phyloP scores from a whole-genome alignment of 2,113 vertebrate species.

The Cheilinus undulatus region DNA sequence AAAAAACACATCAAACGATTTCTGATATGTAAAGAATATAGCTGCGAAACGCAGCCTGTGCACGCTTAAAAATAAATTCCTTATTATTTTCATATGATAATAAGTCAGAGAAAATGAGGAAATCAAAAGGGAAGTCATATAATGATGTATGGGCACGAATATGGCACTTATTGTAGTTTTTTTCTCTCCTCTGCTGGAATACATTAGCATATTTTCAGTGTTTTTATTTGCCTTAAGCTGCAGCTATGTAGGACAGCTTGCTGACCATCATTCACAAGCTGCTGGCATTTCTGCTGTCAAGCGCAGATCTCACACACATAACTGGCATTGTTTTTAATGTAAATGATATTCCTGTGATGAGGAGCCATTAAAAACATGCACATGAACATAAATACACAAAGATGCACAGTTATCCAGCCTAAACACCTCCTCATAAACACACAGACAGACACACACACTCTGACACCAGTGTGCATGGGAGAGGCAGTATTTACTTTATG shows the following conservation, averaged over 20 bases:
- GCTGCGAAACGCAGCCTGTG: slow-evolving; percentile 55
- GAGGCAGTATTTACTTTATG: slow-evolving; percentile 70
- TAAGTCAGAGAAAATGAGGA: slow-evolving; percentile 72
- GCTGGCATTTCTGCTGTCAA: slow-evolving; percentile 62
- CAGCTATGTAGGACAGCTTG: slow-evolving; percentile 75
- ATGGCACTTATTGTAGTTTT: slow-evolving; percentile 77
- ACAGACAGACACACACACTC: slow-evolving; percentile 10
- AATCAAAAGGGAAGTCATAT: slow-evolving; percentile 78
- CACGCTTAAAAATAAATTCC: slow-evolving; percentile 81
- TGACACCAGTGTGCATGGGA: slow-evolving; percentile 67
- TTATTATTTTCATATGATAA: slow-evolving; percentile 82
- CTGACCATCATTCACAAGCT: slow-evolving; percentile 77
- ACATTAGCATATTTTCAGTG: slow-evolving; percentile 78
- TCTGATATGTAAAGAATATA: slow-evolving; percentile 79
- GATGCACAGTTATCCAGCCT: slow-evolving; percentile 38
- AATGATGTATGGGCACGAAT: slow-evolving; percentile 77
- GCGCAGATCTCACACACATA: slow-evolving; percentile 33
- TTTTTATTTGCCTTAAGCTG: slow-evolving; percentile 75
- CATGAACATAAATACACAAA: slow-evolving; percentile 46
- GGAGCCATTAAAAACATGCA: slow-evolving; percentile 55
- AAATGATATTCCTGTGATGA: slow-evolving; percentile 65
- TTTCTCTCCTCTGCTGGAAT: slow-evolving; percentile 61
- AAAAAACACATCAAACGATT: slow-evolving; percentile 82
- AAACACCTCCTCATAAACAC: slow-evolving; percentile 23
- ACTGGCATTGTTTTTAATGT: slow-evolving; percentile 66